A percentile compares a stretch with the other conserved stretches of the same genome.
These are phyloP conservation scores for Hydrochoerus hydrochaeris DNA, from an alignment of 2,113 vertebrate genomes.

Conservation along the genomic window DNA sequence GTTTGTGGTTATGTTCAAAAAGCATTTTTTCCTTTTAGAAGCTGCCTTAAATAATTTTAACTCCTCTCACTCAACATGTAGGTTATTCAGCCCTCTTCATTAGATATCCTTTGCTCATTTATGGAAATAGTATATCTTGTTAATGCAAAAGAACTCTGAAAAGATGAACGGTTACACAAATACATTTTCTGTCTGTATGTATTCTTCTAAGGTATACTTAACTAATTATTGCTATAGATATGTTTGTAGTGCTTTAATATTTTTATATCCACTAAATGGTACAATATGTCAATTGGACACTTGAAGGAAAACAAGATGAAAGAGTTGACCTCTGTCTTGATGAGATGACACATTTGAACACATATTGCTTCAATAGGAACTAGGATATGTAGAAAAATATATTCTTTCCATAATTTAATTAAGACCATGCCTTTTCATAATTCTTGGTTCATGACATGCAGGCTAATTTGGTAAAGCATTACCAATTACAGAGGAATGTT, in stretches of 20 bases:
- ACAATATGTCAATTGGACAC: constrained; percentile 61
- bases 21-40: constrained; percentile 4
- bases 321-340: constrained; percentile 60
- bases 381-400: constrained; percentile 51
- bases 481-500: constrained; percentile 67
- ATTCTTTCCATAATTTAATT: constrained; percentile 72
- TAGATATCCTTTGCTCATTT: neutral
- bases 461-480: constrained; percentile 75
- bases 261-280: constrained; percentile 51
- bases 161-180: constrained; percentile 14
- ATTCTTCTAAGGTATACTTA: constrained; percentile 46
- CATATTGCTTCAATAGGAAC: constrained; percentile 51
- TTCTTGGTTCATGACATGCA: constrained; percentile 68
- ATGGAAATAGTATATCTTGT: neutral
- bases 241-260: constrained; percentile 59
- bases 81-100: neutral
- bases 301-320: constrained; percentile 72
- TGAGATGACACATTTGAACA: constrained; percentile 68
- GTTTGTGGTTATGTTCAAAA: neutral
- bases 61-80: neutral
- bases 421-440: constrained; percentile 60
- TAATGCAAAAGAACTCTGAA: constrained; percentile 39
- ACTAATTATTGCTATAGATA: constrained; percentile 49
- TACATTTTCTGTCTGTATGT: constrained; percentile 24
- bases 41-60: constrained; percentile 6